phyloP scores from a whole-genome alignment of 2,797 vertebrate genomes.

The Anniella stebbinsi region DNA sequence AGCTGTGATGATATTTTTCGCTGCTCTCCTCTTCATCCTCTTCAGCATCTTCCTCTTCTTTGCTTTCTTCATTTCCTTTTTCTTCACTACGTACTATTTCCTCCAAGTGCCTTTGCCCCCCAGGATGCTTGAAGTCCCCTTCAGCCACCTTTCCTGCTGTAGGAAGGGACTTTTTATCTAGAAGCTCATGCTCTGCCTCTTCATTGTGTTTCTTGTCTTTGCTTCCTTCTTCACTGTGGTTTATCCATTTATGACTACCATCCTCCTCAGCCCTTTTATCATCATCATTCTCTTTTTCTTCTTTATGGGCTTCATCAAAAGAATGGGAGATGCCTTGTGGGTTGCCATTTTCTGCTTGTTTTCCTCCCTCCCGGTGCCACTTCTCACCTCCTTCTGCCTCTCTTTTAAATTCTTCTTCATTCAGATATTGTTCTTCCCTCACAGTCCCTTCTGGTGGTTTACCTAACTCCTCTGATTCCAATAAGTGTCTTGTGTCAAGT shows the following conservation, averaged over 20 bases:
- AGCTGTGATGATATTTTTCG: constrained; percentile 59
- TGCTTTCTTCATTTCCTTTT: constrained; percentile 28
- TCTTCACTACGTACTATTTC: constrained; percentile 69
- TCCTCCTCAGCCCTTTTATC: constrained; percentile 58
- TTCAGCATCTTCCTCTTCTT: constrained; percentile 12
- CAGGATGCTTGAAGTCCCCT: neutral
- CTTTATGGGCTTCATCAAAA: constrained; percentile 48
- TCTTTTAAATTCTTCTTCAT: constrained; percentile 56
- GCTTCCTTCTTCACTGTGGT: constrained; percentile 68
- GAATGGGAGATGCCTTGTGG: constrained; percentile 9
- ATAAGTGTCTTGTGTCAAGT: constrained; percentile 70
- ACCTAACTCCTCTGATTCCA: constrained; percentile 68
- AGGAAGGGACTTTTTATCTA: constrained; percentile 63
- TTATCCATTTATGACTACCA: constrained; percentile 46
- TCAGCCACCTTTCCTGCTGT: constrained; percentile 24
- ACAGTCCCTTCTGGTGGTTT: constrained; percentile 55
- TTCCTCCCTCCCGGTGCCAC: constrained; percentile 45
- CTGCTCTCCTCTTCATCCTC: constrained; percentile 48
- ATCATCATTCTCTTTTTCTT: constrained; percentile 57
- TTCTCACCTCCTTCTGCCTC: constrained; percentile 50
- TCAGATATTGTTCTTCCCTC: constrained; percentile 66
- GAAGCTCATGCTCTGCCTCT: constrained; percentile 58
- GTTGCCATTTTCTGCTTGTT: constrained; percentile 65
- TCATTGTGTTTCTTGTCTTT: constrained; percentile 65
- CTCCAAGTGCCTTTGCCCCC: constrained; percentile 30